phyloP scores from a whole-genome alignment of 2,888 invertebrate genomes.

The Galerucella pusilla region DNA sequence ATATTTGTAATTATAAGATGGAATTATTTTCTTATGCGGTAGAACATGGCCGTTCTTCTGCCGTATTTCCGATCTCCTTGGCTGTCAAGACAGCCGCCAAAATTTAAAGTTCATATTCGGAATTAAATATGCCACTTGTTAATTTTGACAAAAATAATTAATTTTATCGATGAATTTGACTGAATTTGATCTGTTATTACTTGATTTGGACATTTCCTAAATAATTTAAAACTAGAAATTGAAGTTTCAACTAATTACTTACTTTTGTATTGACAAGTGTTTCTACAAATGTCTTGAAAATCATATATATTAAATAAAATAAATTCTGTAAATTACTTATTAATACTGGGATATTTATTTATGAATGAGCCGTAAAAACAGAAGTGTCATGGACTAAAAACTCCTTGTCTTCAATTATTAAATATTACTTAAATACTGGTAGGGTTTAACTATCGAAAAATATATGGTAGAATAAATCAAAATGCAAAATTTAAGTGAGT shows the following conservation, averaged over 20 bases:
- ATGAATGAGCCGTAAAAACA: neutral
- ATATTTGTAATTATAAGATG: slow-evolving; percentile 20
- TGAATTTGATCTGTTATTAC: slow-evolving; percentile 30
- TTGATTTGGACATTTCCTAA: slow-evolving; percentile 25
- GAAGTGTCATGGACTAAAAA: neutral
- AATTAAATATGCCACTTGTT: slow-evolving; percentile 45
- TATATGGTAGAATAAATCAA: neutral
- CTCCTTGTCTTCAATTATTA: neutral
- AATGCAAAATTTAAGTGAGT: neutral
- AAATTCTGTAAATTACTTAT: neutral
- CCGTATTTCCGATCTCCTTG: slow-evolving; percentile 47
- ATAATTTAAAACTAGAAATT: slow-evolving; percentile 9
- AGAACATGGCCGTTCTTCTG: slow-evolving; percentile 47
- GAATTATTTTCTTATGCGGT: slow-evolving; percentile 49
- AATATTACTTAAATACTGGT: neutral
- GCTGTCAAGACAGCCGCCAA: slow-evolving; percentile 53
- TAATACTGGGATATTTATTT: neutral
- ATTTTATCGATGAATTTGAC: slow-evolving; percentile 24
- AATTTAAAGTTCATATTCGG: slow-evolving; percentile 45
- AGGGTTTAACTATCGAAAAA: neutral
- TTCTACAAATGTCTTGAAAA: slow-evolving; percentile 18
- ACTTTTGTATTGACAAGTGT: slow-evolving; percentile 21
- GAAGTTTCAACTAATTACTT: slow-evolving; percentile 29
- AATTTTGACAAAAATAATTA: slow-evolving; percentile 45
- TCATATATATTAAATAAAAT: neutral